Evolutionary conservation across 2,888 invertebrate species (phyloP).

Genomic region (Nephrotoma guestfalica): DNA sequence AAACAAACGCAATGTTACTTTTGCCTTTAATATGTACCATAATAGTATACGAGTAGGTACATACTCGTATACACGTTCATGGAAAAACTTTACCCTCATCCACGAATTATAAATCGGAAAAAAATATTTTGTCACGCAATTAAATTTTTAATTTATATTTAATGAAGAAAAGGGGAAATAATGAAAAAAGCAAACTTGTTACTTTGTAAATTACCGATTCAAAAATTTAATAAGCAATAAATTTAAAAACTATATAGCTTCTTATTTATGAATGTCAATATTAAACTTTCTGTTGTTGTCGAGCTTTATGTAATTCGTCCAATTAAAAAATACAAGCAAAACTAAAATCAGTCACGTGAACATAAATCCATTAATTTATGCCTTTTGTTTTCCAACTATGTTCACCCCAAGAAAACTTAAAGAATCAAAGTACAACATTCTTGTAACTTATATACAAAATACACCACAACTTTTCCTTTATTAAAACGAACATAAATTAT

Average conservation of each 20-base stretch:
- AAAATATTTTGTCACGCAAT: not conserved
- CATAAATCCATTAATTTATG: not conserved
- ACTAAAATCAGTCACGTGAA: not conserved
- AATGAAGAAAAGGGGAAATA: not conserved
- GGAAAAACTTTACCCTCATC: too few relatives aligned
- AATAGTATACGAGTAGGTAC: too few relatives aligned
- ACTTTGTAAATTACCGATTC: not conserved
- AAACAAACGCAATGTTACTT: too few relatives aligned
- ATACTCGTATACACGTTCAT: too few relatives aligned
- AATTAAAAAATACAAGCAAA: not conserved
- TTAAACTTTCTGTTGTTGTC: not conserved
- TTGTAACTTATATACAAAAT: not conserved
- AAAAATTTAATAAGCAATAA: not conserved
- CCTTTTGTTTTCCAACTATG: not conserved
- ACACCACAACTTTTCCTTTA: not conserved
- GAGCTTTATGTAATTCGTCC: not conserved
- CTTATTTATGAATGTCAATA: not conserved
- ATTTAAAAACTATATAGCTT: not conserved
- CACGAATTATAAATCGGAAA: not conserved
- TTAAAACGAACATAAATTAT: not conserved
- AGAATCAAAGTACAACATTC: not conserved
- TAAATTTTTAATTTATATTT: not conserved
- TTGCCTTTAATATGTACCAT: too few relatives aligned
- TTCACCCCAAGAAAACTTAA: not conserved
- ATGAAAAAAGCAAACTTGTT: not conserved